Conservation (phyloP, 2,113 vertebrate genomes). For the Embiotoca jacksoni region DNA sequence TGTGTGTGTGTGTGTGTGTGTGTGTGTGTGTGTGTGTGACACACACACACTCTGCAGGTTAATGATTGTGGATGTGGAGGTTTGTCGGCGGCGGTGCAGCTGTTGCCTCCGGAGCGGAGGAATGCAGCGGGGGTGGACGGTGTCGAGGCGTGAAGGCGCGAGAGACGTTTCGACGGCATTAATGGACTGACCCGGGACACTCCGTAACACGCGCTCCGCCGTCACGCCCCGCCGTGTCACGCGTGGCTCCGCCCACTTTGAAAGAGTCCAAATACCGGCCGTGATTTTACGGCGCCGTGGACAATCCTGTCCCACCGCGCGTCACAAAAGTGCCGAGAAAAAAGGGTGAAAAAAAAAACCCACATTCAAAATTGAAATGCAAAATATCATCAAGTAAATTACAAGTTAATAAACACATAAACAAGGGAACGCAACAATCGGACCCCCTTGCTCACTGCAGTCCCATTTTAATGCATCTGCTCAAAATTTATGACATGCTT, state of each 20-base stretch:
- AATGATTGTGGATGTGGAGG: constrained; percentile 54
- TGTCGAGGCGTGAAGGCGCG: constrained; percentile 47
- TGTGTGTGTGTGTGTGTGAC: neutral
- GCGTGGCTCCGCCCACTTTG: too few species aligned
- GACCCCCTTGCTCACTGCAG: too few species aligned
- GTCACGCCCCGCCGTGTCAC: neutral
- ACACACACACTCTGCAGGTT: constrained; percentile 44
- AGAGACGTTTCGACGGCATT: constrained; percentile 43
- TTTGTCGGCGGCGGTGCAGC: constrained; percentile 46
- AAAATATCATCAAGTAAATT: too few species aligned
- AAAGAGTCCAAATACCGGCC: neutral
- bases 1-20: neutral
- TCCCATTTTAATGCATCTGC: too few species aligned
- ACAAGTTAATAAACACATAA: too few species aligned
- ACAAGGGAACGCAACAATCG: too few species aligned
- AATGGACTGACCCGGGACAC: constrained; percentile 25
- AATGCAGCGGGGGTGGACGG: constrained; percentile 51
- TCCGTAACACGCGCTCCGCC: constrained; percentile 21
- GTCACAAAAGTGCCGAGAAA: neutral
- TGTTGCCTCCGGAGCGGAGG: constrained; percentile 47
- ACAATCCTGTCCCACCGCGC: neutral
- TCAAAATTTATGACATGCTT: too few species aligned
- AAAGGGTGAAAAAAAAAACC: too few species aligned
- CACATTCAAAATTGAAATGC: too few species aligned
- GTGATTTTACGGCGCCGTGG: neutral